Conservation (phyloP, 35 echinoderm and acorn worm genomes). For the Chiridota heheva region DNA sequence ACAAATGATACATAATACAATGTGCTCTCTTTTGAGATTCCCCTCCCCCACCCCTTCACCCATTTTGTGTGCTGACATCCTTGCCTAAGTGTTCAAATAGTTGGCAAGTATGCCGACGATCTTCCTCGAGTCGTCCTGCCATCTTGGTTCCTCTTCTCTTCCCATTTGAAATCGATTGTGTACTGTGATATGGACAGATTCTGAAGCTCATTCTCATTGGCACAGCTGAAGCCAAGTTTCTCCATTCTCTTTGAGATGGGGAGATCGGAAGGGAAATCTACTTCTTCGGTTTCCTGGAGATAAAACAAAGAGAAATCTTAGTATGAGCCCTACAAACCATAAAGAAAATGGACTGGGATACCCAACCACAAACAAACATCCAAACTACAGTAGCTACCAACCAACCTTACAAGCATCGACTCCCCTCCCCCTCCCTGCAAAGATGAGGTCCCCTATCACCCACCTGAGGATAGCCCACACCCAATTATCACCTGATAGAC, state of each 20-base stretch:
- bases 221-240: constrained; percentile 67
- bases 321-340: no score
- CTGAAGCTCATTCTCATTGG: constrained; percentile 69
- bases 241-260: constrained; percentile 86
- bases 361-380: no score
- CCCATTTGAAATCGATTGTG: neutral
- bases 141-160: constrained; percentile 16
- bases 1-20: neutral
- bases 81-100: constrained; percentile 23
- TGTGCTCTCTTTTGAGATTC: neutral
- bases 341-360: no score
- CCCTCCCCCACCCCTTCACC: neutral
- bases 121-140: neutral
- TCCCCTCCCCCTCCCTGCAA: no score
- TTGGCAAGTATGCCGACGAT: constrained; percentile 23
- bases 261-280: constrained; percentile 58
- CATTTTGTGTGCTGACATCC: no score
- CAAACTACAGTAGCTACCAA: no score
- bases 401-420: no score
- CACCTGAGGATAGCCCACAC: no score
- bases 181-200: constrained; percentile 43
- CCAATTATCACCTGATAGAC: no score
- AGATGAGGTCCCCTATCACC: no score
- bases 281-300: constrained; percentile 70
- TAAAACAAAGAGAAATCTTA: constrained; percentile 19